Evolutionary conservation across 2,888 invertebrate genomes (phyloP).

Genomic region (Ethmia dodecea): DNA sequence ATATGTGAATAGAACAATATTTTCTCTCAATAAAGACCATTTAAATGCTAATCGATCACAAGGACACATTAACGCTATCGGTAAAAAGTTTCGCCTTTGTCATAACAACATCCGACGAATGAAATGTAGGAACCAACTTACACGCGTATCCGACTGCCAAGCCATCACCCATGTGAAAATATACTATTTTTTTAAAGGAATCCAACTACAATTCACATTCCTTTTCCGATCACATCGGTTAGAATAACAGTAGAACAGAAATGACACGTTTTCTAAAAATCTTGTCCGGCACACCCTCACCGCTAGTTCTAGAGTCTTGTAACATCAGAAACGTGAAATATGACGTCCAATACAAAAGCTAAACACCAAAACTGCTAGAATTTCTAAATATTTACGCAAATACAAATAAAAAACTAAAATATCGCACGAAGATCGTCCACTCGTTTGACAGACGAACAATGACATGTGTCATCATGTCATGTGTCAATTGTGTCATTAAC

Average conservation of each 20-base stretch:
- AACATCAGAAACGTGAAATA: conserved; percentile 48
- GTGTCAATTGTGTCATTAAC: conserved; percentile 6
- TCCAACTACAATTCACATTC: conserved; percentile 64
- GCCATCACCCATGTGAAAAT: conserved; percentile 76
- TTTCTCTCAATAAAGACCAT: conserved; percentile 44
- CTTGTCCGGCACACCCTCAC: conserved; percentile 41
- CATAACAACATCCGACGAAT: too few relatives aligned
- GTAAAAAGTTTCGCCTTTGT: too few relatives aligned
- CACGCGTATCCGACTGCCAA: conserved; percentile 76
- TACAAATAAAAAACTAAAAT: conserved; percentile 73
- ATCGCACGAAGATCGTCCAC: conserved; percentile 51
- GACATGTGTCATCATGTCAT: conserved; percentile 24
- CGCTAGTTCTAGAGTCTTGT: conserved; percentile 37
- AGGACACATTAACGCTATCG: conserved; percentile 43
- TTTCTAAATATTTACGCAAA: conserved; percentile 45
- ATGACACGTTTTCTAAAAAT: conserved; percentile 67
- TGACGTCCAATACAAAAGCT: conserved; percentile 42
- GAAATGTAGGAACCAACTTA: too few relatives aligned
- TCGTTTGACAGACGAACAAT: conserved; percentile 29
- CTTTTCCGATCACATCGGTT: conserved; percentile 57
- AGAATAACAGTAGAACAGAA: conserved; percentile 62
- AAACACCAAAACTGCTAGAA: conserved; percentile 53
- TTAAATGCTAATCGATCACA: conserved; percentile 58
- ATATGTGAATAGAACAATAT: conserved; percentile 33
- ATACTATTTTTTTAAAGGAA: conserved; percentile 61